Evolutionary conservation across 2,113 vertebrate species (phyloP).

Genomic region (Gallinago jamesoni): DNA sequence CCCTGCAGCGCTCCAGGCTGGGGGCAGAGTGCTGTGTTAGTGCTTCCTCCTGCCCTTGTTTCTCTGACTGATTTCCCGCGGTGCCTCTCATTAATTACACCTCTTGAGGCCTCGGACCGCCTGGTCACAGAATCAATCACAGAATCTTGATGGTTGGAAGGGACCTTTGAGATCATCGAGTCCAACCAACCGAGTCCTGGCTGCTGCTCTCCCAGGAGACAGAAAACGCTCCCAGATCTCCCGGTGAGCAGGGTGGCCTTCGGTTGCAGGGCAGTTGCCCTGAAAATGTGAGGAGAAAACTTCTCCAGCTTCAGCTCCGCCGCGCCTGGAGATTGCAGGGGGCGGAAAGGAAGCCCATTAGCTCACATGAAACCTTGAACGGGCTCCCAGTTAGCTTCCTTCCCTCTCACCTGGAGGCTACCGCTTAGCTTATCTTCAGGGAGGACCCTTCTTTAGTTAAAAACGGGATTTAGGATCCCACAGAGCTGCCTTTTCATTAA

Average conservation of each 20-base stretch:
- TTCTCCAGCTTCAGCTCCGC: neutral
- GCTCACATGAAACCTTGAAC: neutral
- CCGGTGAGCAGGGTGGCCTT: neutral
- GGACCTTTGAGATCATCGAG: too few species aligned
- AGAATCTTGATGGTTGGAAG: too few species aligned
- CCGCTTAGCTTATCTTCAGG: slow-evolving; percentile 16
- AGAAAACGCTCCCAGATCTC: neutral
- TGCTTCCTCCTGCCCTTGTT: neutral
- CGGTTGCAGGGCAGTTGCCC: neutral
- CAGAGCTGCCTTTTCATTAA: neutral
- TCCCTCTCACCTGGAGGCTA: neutral
- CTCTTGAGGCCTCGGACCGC: neutral
- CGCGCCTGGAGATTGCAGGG: neutral
- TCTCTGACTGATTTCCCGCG: neutral
- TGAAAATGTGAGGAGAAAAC: neutral
- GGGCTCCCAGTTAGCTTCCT: neutral
- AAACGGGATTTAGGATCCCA: neutral
- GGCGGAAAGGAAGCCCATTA: neutral
- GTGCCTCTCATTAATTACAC: neutral
- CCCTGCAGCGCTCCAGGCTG: too few species aligned
- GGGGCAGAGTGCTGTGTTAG: neutral
- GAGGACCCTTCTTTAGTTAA: neutral
- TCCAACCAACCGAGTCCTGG: neutral
- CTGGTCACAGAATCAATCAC: neutral
- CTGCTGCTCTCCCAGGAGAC: neutral